Evolutionary conservation across 2,888 invertebrate species (phyloP).

Genomic region (Agrypnus murinus): DNA sequence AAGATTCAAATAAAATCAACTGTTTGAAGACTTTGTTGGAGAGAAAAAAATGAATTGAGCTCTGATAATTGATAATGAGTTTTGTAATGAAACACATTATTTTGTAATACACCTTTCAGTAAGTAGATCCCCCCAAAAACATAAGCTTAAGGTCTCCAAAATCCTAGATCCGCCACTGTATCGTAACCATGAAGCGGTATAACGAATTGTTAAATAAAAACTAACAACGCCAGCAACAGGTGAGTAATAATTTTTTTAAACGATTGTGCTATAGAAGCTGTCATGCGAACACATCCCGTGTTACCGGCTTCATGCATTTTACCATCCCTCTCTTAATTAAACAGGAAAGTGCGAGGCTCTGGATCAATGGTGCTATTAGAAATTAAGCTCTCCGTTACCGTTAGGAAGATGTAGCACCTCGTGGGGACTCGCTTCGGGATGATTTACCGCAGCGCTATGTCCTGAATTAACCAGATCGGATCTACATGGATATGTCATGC

Average conservation of each 20-base stretch:
- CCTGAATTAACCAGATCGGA: slow-evolving; percentile 45
- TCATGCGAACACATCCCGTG: slow-evolving; percentile 44
- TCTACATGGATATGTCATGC: slow-evolving; percentile 45
- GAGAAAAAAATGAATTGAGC: too few relatives aligned
- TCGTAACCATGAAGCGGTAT: not conserved
- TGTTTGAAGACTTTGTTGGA: too few relatives aligned
- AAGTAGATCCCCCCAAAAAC: too few relatives aligned
- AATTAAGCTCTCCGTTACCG: slow-evolving; percentile 46
- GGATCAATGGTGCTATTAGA: slow-evolving; percentile 46
- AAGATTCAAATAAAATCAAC: too few relatives aligned
- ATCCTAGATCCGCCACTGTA: too few relatives aligned
- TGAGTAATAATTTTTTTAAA: slow-evolving; percentile 55
- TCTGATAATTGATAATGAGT: too few relatives aligned
- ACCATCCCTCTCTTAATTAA: slow-evolving; percentile 49
- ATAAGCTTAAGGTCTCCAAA: too few relatives aligned
- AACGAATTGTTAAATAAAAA: slow-evolving; percentile 45
- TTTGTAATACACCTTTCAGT: too few relatives aligned
- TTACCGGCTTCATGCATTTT: slow-evolving; percentile 36
- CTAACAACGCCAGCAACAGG: slow-evolving; percentile 53
- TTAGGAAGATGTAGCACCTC: slow-evolving; percentile 46
- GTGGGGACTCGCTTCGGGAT: slow-evolving; percentile 42
- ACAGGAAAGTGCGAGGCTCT: slow-evolving; percentile 45
- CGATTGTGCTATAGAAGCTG: slow-evolving; percentile 44
- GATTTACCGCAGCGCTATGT: slow-evolving; percentile 43
- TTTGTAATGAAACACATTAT: too few relatives aligned